These are phyloP conservation scores for Oryzias celebensis DNA, from an alignment of 2,113 vertebrate species.

Conservation along the genomic window DNA sequence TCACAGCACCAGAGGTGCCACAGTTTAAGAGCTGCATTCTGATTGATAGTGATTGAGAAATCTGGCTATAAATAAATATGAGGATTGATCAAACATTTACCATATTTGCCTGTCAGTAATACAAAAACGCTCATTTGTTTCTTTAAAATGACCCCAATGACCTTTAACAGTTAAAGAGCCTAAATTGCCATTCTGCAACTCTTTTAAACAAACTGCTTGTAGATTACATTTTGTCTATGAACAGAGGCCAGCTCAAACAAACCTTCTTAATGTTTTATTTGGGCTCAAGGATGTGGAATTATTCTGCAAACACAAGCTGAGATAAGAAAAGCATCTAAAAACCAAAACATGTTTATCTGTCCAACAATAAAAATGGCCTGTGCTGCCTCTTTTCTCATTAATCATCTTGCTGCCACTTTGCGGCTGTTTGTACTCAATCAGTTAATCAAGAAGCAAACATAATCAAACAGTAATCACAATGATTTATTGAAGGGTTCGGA, in stretches of 20 bases:
- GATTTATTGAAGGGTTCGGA: too few species aligned
- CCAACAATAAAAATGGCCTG: neutral
- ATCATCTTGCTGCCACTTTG: neutral
- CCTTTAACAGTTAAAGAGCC: neutral
- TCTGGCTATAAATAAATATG: neutral
- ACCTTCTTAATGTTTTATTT: conserved; percentile 12
- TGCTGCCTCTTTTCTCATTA: neutral
- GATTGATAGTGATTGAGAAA: neutral
- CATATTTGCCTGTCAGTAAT: conserved; percentile 2
- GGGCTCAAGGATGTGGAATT: neutral
- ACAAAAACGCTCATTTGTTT: neutral
- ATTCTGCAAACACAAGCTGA: neutral
- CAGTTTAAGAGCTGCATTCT: conserved; percentile 16
- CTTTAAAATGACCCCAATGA: neutral
- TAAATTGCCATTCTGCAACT: neutral
- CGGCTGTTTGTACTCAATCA: neutral
- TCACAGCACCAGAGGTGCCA: neutral
- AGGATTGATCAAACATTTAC: neutral
- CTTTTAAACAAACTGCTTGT: conserved; percentile 1
- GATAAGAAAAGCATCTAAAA: conserved; percentile 5
- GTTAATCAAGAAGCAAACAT: neutral
- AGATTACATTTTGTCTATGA: neutral
- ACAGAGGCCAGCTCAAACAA: neutral
- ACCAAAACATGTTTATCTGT: conserved; percentile 7
- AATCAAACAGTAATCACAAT: too few species aligned